Percentiles rank a stretch among this genome's conserved stretches.
Evolutionary conservation across 2,113 vertebrate genomes (phyloP).

Genomic region (Takifugu flavidus): DNA sequence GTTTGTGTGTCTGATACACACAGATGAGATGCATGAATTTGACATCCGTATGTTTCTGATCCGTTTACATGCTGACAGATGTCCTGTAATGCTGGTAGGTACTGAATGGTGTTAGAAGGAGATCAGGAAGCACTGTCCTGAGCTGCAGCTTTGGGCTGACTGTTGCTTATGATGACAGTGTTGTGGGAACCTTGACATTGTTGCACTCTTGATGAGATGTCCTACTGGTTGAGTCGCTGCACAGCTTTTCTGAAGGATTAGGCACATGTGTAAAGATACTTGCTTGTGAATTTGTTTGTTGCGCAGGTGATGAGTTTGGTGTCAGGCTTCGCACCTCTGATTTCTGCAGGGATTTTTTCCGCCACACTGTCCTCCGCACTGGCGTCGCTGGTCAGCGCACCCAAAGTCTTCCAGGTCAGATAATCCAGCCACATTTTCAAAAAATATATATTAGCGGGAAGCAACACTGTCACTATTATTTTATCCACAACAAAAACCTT

Average conservation of each 20-base stretch:
- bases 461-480: background rate
- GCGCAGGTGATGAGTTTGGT: constrained; percentile 92
- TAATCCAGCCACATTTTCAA: background rate
- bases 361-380: constrained; percentile 94
- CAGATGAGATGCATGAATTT: background rate
- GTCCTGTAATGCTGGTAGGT: background rate
- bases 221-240: no score
- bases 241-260: background rate
- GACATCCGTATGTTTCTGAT: constrained; percentile 1
- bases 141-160: no score
- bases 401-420: constrained; percentile 93
- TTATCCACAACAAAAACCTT: no score
- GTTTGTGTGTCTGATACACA: background rate
- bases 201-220: no score
- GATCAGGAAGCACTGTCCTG: background rate
- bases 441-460: background rate
- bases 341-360: constrained; percentile 94
- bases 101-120: background rate
- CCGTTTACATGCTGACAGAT: constrained; percentile 3
- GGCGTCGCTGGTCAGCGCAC: constrained; percentile 94
- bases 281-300: constrained; percentile 9
- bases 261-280: background rate
- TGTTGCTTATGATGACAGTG: no score
- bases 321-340: constrained; percentile 90
- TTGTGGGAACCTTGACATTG: no score